These are phyloP conservation scores for Cinara cedri DNA, from an alignment of 2,888 invertebrate genomes.

Conservation along the genomic window DNA sequence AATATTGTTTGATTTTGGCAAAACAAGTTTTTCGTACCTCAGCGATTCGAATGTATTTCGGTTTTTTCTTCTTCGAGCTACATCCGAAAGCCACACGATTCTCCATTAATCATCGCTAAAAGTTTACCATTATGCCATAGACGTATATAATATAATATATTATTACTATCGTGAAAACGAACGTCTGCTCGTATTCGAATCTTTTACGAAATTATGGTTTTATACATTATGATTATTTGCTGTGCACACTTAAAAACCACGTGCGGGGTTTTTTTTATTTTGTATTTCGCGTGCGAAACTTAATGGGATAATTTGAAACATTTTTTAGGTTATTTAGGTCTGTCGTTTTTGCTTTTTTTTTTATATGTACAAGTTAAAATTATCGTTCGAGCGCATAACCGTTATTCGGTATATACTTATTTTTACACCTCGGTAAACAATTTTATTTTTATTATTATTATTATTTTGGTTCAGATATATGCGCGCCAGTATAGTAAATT, in stretches of 20 bases:
- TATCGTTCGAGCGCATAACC: slow-evolving; percentile 3
- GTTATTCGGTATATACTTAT: background rate
- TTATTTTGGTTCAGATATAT: background rate
- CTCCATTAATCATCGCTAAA: slow-evolving; percentile 24
- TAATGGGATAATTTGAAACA: background rate
- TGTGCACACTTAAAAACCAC: background rate
- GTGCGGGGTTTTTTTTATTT: background rate
- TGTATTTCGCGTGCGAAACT: background rate
- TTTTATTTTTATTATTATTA: background rate
- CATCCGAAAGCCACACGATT: too few relatives aligned
- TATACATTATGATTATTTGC: background rate
- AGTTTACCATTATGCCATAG: slow-evolving; percentile 7
- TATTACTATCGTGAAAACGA: background rate
- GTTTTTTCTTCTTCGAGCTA: background rate
- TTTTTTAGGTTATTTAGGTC: background rate
- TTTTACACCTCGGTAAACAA: slow-evolving; percentile 11
- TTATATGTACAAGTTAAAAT: background rate
- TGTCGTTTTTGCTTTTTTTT: background rate
- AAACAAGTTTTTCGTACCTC: background rate
- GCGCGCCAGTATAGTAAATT: background rate
- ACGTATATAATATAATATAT: too few relatives aligned
- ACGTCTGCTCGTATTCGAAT: slow-evolving; percentile 9
- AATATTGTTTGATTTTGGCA: background rate
- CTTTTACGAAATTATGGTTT: background rate
- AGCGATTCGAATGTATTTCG: background rate